These are phyloP conservation scores for Mesoclemmys tuberculata DNA, from an alignment of 2,113 vertebrate genomes.

Conservation along the genomic window DNA sequence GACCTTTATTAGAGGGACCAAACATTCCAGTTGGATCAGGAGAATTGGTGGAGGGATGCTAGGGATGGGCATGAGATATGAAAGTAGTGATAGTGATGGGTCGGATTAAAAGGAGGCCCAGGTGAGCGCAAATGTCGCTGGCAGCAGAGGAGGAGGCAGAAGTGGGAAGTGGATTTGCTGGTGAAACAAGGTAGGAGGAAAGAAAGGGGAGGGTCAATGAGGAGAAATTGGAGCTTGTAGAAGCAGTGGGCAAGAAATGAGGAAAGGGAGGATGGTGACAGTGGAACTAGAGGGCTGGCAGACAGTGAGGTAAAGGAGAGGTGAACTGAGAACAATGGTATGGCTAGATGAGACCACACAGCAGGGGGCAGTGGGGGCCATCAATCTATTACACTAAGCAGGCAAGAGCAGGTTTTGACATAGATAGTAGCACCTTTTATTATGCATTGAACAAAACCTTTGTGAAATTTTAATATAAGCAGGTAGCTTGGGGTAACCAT, in stretches of 20 bases:
- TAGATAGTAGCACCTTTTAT: fast-evolving
- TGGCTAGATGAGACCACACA: fast-evolving
- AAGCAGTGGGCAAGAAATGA: too few relatives aligned
- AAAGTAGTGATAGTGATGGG: too few relatives aligned
- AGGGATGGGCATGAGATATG: too few relatives aligned
- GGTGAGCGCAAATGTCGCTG: too few relatives aligned
- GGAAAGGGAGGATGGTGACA: too few relatives aligned
- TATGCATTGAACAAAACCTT: fast-evolving
- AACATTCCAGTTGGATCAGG: neutral
- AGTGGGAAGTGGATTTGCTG: too few relatives aligned
- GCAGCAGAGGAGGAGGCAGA: too few relatives aligned
- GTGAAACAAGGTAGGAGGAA: too few relatives aligned
- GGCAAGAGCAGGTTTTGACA: neutral
- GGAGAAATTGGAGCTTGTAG: too few relatives aligned
- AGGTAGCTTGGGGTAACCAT: neutral
- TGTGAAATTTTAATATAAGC: neutral
- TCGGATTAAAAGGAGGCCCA: too few relatives aligned
- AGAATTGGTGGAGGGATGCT: neutral
- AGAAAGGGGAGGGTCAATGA: too few relatives aligned
- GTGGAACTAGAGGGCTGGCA: neutral
- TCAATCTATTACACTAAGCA: fast-evolving
- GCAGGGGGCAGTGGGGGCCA: neutral
- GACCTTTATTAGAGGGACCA: neutral
- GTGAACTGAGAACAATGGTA: neutral
- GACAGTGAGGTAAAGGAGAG: neutral